phyloP scores from a whole-genome alignment of 2,113 vertebrate genomes.

The Podarcis raffonei region DNA sequence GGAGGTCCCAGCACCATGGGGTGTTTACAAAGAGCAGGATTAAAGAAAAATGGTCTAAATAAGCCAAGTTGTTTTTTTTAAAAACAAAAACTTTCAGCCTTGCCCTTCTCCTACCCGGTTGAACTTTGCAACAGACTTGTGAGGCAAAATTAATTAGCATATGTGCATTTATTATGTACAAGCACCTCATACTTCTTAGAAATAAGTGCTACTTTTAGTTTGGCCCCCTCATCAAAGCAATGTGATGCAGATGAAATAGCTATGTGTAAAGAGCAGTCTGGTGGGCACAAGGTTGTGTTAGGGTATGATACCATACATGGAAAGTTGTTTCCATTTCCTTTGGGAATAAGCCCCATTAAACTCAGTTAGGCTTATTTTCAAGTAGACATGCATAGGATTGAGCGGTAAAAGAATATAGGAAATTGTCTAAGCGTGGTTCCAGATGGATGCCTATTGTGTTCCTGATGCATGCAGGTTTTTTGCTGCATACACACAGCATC shows the following conservation, averaged over 20 bases:
- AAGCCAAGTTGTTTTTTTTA: background rate
- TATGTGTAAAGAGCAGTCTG: background rate
- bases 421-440: background rate
- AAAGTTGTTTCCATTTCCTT: background rate
- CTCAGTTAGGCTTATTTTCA: too few relatives aligned
- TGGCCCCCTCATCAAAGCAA: background rate
- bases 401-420: background rate
- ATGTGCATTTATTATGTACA: background rate
- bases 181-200: background rate
- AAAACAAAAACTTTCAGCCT: background rate
- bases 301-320: background rate
- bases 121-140: background rate
- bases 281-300: background rate
- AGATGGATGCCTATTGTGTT: background rate
- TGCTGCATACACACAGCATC: too few relatives aligned
- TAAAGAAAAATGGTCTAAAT: background rate
- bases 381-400: too few relatives aligned
- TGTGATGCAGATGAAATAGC: accelerated
- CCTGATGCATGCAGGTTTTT: too few relatives aligned
- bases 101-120: background rate
- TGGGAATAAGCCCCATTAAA: background rate
- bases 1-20: background rate
- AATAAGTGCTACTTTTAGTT: background rate
- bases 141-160: background rate
- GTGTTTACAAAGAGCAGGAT: background rate